Conservation (phyloP, 2,797 vertebrate species). For the Pyrocephalus nanus region DNA sequence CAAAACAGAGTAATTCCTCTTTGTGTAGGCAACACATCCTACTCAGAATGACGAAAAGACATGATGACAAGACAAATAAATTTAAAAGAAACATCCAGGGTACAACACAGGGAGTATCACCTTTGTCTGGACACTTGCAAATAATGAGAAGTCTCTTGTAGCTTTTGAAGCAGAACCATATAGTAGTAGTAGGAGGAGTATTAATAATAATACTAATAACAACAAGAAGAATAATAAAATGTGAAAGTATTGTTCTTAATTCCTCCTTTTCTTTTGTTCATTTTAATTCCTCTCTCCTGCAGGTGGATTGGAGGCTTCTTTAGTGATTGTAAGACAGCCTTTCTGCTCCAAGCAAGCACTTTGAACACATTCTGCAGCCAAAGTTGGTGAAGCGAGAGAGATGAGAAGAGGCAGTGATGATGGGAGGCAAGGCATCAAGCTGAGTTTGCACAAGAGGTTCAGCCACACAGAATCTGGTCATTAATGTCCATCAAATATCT, state of each 20-base stretch:
- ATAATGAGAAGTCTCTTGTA: neutral
- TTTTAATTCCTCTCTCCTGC: neutral
- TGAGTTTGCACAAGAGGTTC: conserved; percentile 39
- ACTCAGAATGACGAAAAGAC: neutral
- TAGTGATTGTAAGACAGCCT: neutral
- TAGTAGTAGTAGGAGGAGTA: neutral
- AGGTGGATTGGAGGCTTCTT: neutral
- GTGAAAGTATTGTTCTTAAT: neutral
- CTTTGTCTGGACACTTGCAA: neutral
- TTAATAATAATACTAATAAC: neutral
- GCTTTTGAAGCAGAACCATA: neutral
- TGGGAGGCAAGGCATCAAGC: conserved; percentile 47
- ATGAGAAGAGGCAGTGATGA: conserved; percentile 61
- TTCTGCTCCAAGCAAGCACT: conserved; percentile 4
- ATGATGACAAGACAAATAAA: neutral
- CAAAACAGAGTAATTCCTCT: neutral
- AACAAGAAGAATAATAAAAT: neutral
- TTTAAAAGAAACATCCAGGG: neutral
- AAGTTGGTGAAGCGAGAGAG: conserved; percentile 50
- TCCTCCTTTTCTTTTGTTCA: neutral
- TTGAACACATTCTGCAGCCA: conserved; percentile 7
- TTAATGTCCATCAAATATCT: conserved; percentile 48
- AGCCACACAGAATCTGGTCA: conserved; percentile 45
- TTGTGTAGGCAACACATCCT: neutral
- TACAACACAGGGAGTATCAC: neutral